These are phyloP conservation scores for Pocillopora verrucosa DNA, from an alignment of 64 coral and sea anemone genomes.

Conservation along the genomic window DNA sequence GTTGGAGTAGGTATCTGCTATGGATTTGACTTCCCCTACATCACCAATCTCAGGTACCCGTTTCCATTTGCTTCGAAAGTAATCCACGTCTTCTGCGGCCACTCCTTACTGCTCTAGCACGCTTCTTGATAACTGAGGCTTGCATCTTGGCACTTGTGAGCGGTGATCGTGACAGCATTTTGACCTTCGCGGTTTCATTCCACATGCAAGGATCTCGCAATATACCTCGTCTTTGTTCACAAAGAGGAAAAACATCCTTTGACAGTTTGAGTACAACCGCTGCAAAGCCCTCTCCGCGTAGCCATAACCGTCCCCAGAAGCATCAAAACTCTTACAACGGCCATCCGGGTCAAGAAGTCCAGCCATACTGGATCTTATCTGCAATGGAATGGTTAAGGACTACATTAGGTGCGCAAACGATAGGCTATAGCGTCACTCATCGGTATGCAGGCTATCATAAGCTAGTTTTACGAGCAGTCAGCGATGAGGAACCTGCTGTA, in stretches of 20 bases:
- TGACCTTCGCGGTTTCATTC: constrained; percentile 65
- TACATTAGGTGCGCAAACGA: constrained; percentile 56
- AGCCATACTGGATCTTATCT: constrained; percentile 23
- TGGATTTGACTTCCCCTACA: constrained; percentile 45
- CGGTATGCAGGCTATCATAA: constrained; percentile 42
- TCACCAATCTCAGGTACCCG: constrained; percentile 71
- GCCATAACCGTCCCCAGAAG: constrained; percentile 70
- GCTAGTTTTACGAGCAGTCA: constrained; percentile 67
- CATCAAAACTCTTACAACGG: constrained; percentile 66
- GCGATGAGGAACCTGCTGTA: constrained; percentile 78
- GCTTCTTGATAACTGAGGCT: constrained; percentile 49
- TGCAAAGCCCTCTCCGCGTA: constrained; percentile 62
- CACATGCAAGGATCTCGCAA: constrained; percentile 55
- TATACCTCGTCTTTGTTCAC: constrained; percentile 60
- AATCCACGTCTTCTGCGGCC: constrained; percentile 42
- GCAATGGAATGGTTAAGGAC: constrained; percentile 10
- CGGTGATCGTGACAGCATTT: constrained; percentile 58
- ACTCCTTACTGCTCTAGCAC: constrained; percentile 56
- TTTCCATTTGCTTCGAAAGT: constrained; percentile 73
- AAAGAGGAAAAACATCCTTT: constrained; percentile 2
- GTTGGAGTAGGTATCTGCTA: constrained; percentile 35
- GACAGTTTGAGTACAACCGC: too few relatives aligned
- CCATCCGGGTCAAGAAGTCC: constrained; percentile 62
- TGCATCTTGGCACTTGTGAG: constrained; percentile 56
- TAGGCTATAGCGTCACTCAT: constrained; percentile 56